These are phyloP conservation scores for Microctonus aethiopoides DNA, from an alignment of 2,888 invertebrate species.

Conservation along the genomic window DNA sequence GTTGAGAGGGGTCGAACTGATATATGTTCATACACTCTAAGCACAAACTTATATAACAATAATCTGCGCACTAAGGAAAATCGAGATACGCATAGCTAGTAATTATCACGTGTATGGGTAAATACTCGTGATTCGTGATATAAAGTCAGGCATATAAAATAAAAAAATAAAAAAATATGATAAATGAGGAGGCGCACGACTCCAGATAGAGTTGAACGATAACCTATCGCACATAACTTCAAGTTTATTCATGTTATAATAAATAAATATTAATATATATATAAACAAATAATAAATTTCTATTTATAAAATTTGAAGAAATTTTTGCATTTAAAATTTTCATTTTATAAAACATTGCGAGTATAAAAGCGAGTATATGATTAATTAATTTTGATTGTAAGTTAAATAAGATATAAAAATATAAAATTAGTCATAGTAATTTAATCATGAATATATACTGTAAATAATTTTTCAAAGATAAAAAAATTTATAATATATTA, in stretches of 20 bases:
- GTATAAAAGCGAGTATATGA: not conserved
- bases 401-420: not conserved
- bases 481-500: not conserved
- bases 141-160: conserved; percentile 25
- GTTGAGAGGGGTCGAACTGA: conserved; percentile 2
- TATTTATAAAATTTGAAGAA: no score
- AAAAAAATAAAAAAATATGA: conserved; percentile 15
- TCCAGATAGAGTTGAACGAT: conserved; percentile 28
- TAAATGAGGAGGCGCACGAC: conserved; percentile 32
- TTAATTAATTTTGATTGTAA: not conserved
- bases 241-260: not conserved
- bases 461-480: not conserved
- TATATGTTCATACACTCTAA: not conserved
- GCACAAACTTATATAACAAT: conserved; percentile 32
- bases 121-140: conserved; percentile 61
- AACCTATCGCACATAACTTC: conserved; percentile 19
- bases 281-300: no score
- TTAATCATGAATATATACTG: not conserved
- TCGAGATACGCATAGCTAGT: conserved; percentile 50
- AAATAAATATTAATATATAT: not conserved
- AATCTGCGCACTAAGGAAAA: conserved; percentile 8
- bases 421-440: not conserved
- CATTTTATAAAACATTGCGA: not conserved
- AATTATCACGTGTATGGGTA: conserved; percentile 61
- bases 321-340: not conserved